Evolutionary conservation across 2,888 invertebrate genomes (phyloP).

Genomic region (Cataglyphis cursor): DNA sequence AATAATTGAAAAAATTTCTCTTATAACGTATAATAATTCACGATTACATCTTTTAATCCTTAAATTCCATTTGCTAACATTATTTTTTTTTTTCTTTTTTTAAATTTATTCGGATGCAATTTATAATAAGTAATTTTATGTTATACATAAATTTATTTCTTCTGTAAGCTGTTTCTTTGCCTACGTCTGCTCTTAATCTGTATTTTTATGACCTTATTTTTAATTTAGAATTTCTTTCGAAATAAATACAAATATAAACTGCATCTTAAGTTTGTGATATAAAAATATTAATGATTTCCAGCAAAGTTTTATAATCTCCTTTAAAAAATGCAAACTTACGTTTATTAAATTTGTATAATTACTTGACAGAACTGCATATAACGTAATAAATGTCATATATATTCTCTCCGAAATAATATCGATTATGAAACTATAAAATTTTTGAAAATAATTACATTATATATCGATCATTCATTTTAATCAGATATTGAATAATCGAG

Average conservation of each 20-base stretch:
- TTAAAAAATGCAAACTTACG: background rate
- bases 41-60: background rate
- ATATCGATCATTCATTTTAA: slow-evolving; percentile 38
- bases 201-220: background rate
- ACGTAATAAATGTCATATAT: background rate
- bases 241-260: background rate
- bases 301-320: background rate
- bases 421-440: background rate
- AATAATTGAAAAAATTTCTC: slow-evolving; percentile 12
- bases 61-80: background rate
- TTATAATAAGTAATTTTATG: background rate
- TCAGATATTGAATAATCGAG: slow-evolving; percentile 23
- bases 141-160: background rate
- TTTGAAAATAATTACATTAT: slow-evolving; percentile 40
- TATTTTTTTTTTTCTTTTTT: slow-evolving; percentile 6
- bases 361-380: background rate
- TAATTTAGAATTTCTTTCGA: background rate
- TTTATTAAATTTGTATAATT: background rate
- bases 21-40: background rate
- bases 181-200: background rate
- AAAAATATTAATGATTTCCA: background rate
- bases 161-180: background rate
- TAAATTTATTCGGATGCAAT: background rate
- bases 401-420: background rate
- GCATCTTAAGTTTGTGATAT: background rate